phyloP scores from a whole-genome alignment of 2,888 invertebrate genomes.

The Brachyopa scutellaris region DNA sequence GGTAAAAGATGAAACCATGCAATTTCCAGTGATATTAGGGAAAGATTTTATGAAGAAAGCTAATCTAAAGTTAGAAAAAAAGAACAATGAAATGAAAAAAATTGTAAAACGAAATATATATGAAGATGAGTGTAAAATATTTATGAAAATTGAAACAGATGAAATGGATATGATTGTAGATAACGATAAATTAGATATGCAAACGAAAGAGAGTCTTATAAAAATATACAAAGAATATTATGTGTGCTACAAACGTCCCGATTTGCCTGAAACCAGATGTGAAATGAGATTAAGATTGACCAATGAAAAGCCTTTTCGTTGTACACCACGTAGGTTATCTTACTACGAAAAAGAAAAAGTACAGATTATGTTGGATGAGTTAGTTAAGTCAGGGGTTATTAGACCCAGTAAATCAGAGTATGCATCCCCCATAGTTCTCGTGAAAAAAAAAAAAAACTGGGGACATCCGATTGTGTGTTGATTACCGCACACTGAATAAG shows the following conservation, averaged over 20 bases:
- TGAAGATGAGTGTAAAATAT: background rate
- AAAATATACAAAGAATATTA: background rate
- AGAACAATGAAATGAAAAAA: background rate
- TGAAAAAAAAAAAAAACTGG: too few relatives aligned
- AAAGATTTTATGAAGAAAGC: conserved; percentile 1
- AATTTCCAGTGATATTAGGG: background rate
- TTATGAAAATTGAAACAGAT: background rate
- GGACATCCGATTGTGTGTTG: too few relatives aligned
- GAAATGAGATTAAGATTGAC: conserved; percentile 2
- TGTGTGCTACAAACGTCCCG: conserved; percentile 3
- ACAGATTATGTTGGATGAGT: background rate
- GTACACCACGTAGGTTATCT: background rate
- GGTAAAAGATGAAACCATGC: conserved; percentile 8
- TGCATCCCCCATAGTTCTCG: too few relatives aligned
- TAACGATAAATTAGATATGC: background rate
- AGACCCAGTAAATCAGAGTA: background rate
- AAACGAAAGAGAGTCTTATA: background rate
- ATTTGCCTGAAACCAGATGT: background rate
- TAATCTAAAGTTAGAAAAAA: background rate
- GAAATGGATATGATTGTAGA: background rate
- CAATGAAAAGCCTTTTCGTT: conserved; percentile 15
- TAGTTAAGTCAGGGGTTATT: background rate
- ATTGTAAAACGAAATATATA: background rate
- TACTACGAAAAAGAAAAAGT: background rate
- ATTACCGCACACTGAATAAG: too few relatives aligned